Evolutionary conservation across 2,888 invertebrate genomes (phyloP), one percentile per base, ranked within the genome.

Genomic region (Sialis lutaria): DNA sequence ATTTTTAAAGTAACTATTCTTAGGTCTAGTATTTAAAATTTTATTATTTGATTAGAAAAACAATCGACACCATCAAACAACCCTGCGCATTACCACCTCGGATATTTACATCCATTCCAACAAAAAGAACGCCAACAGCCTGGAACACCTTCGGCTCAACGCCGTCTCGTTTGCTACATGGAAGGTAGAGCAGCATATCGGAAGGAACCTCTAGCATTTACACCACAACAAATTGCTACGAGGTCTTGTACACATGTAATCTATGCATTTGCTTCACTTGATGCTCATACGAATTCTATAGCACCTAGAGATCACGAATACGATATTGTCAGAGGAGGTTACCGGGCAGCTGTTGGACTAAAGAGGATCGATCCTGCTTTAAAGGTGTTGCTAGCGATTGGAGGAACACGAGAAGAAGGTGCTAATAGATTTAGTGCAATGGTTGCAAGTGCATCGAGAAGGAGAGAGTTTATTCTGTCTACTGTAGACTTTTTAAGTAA

Each of bases 251-350:
- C 82, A 3, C 84, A 86, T 57, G 64, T 85, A 2, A 73, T 85
- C 50, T 86, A 85, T 57, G 76, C 78, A 2, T 81, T 78, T 53
- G 82, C 83, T 6, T 73, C 74, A 2, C 64, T 86, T 50, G 79
- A 84, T 57, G 76, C 79, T 1, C 74, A 77, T 51, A 73, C 72
- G 0, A 74, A 75, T 54, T 66, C 70, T 9, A 66, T 85, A 22
- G 67, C 73, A 40, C 72, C 82, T 0, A 69, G 73, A 34, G 80
- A 84, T 60, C 74, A 74, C 47, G 80, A 81, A 56, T 81, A 77
- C 55, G 84, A 85, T 57, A 63, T 81, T 48, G 67, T 82, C 6
- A 79, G 79, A 70, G 83, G 80, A 53, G 84, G 84, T 51, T 87
- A 84, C 58, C 72, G 77, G 44, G 72, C 82, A 12, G 74, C 79